These are phyloP conservation scores for Sminthurides aquaticus DNA, from an alignment of 2,888 invertebrate species.

Conservation along the genomic window DNA sequence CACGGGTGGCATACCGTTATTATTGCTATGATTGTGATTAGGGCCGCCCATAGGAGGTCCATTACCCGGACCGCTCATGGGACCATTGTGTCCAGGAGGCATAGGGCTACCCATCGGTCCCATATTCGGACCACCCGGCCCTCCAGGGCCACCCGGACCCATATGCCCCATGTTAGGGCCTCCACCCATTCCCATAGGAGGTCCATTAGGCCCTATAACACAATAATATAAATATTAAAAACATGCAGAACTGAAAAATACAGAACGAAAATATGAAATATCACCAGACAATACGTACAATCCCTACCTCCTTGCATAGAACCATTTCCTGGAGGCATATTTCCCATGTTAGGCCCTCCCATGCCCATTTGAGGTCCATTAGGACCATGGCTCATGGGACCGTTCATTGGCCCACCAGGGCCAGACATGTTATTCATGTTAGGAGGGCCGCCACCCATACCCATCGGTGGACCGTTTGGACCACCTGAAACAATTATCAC, in stretches of 20 bases:
- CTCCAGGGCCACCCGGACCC: conserved; percentile 44
- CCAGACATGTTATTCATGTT: conserved; percentile 47
- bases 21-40: conserved; percentile 14
- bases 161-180: background rate
- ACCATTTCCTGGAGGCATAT: conserved; percentile 17
- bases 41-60: conserved; percentile 49
- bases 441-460: conserved; percentile 40
- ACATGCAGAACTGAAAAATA: no score
- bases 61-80: conserved; percentile 24
- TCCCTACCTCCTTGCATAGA: background rate
- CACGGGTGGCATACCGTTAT: conserved; percentile 38
- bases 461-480: conserved; percentile 24
- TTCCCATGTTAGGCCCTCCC: conserved; percentile 12
- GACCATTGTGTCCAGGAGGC: conserved; percentile 1
- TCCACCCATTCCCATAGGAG: conserved; percentile 17
- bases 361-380: conserved; percentile 5
- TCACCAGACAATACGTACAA: no score
- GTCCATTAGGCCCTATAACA: conserved; percentile 17
- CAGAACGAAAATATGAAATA: no score
- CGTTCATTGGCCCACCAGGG: conserved; percentile 60
- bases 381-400: conserved; percentile 20
- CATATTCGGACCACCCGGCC: conserved; percentile 43
- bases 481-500: conserved; percentile 7
- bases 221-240: no score
- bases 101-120: conserved; percentile 10